These are phyloP conservation scores for Rhinolophus ferrumequinum DNA, from an alignment of 2,113 vertebrate species.

Conservation along the genomic window DNA sequence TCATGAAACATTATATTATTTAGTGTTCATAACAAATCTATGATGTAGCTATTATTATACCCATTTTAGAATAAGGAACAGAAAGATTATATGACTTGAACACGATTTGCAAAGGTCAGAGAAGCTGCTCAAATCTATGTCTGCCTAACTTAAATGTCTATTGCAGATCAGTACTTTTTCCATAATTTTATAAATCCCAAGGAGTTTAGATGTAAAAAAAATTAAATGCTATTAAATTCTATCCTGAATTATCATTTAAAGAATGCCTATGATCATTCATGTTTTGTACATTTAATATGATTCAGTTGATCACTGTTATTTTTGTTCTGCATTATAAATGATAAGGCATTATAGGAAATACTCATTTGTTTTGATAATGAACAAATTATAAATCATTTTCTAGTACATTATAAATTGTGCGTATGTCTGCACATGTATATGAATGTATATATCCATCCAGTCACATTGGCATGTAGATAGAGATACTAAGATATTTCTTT, in stretches of 20 bases:
- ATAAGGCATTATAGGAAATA: background rate
- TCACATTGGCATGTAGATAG: background rate
- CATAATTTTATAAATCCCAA: background rate
- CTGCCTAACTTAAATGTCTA: background rate
- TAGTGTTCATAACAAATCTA: background rate
- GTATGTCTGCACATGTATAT: background rate
- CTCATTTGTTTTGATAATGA: background rate
- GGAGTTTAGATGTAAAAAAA: background rate
- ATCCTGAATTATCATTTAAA: background rate
- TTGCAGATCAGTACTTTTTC: background rate
- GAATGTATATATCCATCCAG: background rate
- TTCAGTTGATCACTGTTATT: background rate
- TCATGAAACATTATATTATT: background rate
- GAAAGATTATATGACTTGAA: background rate
- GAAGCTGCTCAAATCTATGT: background rate
- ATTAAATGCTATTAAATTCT: background rate
- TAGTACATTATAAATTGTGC: background rate
- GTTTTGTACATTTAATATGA: background rate
- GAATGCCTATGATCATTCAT: background rate
- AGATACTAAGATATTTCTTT: background rate
- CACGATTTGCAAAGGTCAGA: background rate
- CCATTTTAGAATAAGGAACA: background rate
- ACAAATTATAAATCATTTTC: background rate
- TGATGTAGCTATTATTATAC: background rate
- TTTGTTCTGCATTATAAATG: background rate